Evolutionary conservation across 2,888 invertebrate genomes (phyloP).

Genomic region (Eueremaeus valkanovi): DNA sequence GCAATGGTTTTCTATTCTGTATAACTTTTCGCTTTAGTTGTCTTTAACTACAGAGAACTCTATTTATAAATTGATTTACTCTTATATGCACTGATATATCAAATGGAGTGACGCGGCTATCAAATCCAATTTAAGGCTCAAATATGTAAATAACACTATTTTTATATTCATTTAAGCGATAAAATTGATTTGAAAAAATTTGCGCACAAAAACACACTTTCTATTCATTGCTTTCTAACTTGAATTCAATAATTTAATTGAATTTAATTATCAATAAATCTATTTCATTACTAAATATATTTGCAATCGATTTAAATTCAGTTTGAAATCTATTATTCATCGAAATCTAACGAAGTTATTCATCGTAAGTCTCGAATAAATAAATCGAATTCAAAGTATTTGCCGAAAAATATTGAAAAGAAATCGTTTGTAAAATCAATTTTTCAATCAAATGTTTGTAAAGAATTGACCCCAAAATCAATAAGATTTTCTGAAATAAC

Average conservation of each 20-base stretch:
- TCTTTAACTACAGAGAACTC: not conserved
- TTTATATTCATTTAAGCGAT: not conserved
- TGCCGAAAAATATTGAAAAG: not conserved
- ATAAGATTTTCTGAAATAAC: too few species aligned
- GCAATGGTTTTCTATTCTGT: not conserved
- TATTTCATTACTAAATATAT: too few species aligned
- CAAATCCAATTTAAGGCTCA: conserved; percentile 31
- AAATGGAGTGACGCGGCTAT: conserved; percentile 46
- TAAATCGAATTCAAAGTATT: not conserved
- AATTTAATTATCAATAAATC: too few species aligned
- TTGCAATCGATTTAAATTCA: too few species aligned
- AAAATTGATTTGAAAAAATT: too few species aligned
- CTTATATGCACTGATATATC: conserved; percentile 45
- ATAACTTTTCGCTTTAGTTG: not conserved
- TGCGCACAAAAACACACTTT: too few species aligned
- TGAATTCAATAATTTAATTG: too few species aligned
- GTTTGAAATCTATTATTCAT: too few species aligned
- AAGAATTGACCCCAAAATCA: not conserved
- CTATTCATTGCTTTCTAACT: too few species aligned
- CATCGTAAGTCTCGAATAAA: too few species aligned
- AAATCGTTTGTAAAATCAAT: not conserved
- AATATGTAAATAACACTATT: not conserved
- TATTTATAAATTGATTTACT: conserved; percentile 44
- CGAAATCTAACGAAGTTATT: too few species aligned
- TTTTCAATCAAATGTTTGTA: not conserved